phyloP scores from a whole-genome alignment of 2,113 vertebrate genomes.

The Halichoerus grypus region DNA sequence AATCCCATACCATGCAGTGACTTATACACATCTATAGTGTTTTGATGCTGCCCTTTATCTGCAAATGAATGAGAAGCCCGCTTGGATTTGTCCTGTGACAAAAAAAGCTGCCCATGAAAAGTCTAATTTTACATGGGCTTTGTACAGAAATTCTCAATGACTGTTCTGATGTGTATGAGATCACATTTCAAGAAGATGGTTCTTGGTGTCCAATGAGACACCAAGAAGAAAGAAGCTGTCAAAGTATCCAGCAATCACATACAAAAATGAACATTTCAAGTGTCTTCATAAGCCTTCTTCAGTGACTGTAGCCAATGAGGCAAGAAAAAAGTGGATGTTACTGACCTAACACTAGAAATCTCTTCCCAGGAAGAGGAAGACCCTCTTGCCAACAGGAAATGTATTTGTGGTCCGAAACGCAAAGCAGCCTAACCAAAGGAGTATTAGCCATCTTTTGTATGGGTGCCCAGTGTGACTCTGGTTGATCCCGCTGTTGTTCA shows the following conservation, averaged over 20 bases:
- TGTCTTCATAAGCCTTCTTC: slow-evolving; percentile 89
- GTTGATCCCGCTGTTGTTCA: slow-evolving; percentile 91
- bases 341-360: slow-evolving; percentile 95
- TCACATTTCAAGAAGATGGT: slow-evolving; percentile 98
- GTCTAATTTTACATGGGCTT: slow-evolving; percentile 95
- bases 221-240: slow-evolving; percentile 92
- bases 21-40: slow-evolving; percentile 97
- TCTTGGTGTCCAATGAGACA: slow-evolving; percentile 99
- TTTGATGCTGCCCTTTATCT: slow-evolving; percentile 98
- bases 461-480: slow-evolving; percentile 90
- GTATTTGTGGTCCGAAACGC: slow-evolving; percentile 93
- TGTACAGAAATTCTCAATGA: slow-evolving; percentile 98
- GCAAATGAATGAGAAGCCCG: slow-evolving; percentile 98
- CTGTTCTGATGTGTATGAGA: slow-evolving; percentile 97
- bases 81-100: slow-evolving; percentile 98
- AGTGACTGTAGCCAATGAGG: slow-evolving; percentile 86
- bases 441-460: slow-evolving; percentile 92
- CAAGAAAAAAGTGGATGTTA: slow-evolving; percentile 95
- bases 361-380: slow-evolving; percentile 94
- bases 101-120: slow-evolving; percentile 95
- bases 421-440: slow-evolving; percentile 94
- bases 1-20: slow-evolving; percentile 95
- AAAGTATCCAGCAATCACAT: slow-evolving; percentile 91
- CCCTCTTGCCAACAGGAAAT: slow-evolving; percentile 92
- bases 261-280: slow-evolving; percentile 92